These are phyloP conservation scores for Andrena marginata DNA, from an alignment of 2,888 invertebrate species.

Conservation along the genomic window DNA sequence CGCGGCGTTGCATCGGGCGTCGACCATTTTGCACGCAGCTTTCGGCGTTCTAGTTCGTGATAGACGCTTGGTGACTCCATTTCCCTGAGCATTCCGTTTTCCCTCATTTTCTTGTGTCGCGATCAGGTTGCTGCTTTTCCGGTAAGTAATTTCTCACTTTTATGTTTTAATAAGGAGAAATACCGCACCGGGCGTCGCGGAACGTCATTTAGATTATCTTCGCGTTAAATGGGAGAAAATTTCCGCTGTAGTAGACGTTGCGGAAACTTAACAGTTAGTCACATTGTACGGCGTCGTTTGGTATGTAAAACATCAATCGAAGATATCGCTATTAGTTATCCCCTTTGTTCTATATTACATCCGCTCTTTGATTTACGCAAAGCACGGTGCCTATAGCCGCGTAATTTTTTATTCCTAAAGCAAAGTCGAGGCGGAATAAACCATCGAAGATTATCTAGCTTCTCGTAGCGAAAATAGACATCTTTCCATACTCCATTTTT, in stretches of 20 bases:
- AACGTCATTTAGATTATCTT: neutral
- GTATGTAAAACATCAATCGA: conserved; percentile 20
- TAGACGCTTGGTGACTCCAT: conserved; percentile 66
- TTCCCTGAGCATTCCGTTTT: conserved; percentile 56
- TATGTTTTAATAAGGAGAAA: neutral
- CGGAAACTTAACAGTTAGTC: conserved; percentile 36
- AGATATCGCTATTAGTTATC: neutral
- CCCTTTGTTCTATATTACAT: neutral
- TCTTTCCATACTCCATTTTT: conserved; percentile 46
- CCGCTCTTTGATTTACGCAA: neutral
- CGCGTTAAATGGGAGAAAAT: neutral
- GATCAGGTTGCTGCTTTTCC: conserved; percentile 24
- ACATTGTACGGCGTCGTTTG: conserved; percentile 61
- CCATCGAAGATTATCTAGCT: neutral
- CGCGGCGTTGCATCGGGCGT: neutral
- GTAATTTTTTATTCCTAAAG: neutral
- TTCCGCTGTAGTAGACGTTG: neutral
- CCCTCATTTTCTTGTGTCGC: conserved; percentile 43
- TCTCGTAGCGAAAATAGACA: conserved; percentile 44
- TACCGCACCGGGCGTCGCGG: neutral
- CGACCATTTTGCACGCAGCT: conserved; percentile 44
- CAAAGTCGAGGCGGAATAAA: neutral
- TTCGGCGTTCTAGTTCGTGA: conserved; percentile 36
- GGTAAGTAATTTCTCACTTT: conserved; percentile 42
- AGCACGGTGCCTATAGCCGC: neutral